Conservation (phyloP, 2,888 invertebrate genomes). For the Plagiodera versicolora region DNA sequence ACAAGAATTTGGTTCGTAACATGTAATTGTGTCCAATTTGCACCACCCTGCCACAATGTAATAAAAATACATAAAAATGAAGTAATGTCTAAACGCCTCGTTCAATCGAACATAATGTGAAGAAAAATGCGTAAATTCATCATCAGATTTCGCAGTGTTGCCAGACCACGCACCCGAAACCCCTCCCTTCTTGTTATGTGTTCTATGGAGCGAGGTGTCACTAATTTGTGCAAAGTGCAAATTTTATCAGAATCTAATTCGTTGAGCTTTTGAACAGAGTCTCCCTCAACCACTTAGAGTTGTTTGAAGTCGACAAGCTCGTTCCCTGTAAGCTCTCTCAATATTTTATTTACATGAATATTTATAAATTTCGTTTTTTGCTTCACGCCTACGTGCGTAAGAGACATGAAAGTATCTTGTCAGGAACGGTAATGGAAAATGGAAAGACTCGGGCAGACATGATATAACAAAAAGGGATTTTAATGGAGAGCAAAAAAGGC, state of each 20-base stretch:
- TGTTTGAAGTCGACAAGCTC: conserved; percentile 49
- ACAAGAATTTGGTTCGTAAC: too few species aligned
- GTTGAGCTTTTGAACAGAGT: conserved; percentile 41
- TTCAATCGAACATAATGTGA: too few species aligned
- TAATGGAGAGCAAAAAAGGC: too few species aligned
- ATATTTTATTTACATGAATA: conserved; percentile 52
- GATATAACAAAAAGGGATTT: too few species aligned
- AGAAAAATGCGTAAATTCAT: too few species aligned
- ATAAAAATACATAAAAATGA: too few species aligned
- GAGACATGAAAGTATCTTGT: neutral
- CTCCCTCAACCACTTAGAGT: conserved; percentile 50
- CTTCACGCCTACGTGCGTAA: conserved; percentile 22
- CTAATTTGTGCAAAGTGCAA: conserved; percentile 51
- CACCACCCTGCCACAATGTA: too few species aligned
- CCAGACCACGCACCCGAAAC: neutral
- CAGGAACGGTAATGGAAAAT: too few species aligned
- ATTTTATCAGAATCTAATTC: conserved; percentile 50
- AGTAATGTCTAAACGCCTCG: too few species aligned
- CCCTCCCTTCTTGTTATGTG: conserved; percentile 19
- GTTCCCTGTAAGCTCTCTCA: conserved; percentile 46
- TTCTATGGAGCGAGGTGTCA: conserved; percentile 47
- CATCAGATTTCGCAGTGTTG: too few species aligned
- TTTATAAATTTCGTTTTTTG: conserved; percentile 46
- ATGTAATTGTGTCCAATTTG: too few species aligned
- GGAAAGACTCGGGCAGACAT: too few species aligned